A percentile compares a stretch with the other conserved stretches of the same genome.
phyloP scores from a whole-genome alignment of 1,140 invertebrate genomes.

The Drosophila chauvacae region DNA sequence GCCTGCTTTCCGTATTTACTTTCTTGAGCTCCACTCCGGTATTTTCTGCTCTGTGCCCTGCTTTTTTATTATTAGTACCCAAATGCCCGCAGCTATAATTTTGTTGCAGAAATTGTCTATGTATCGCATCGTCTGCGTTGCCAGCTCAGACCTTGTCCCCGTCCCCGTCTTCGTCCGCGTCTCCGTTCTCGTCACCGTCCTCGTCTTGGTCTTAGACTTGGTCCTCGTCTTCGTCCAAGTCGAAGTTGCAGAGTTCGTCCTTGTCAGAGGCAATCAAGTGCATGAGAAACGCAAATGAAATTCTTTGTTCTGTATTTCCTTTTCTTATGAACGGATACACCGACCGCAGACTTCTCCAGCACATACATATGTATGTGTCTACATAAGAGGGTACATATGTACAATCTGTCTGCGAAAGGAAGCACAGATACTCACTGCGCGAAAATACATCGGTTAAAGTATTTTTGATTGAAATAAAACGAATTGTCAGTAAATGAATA shows the following conservation, averaged over 20 bases:
- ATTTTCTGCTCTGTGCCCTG: constrained; percentile 23
- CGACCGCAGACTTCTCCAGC: constrained; percentile 44
- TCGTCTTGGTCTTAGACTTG: constrained; percentile 9
- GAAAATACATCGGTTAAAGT: background rate
- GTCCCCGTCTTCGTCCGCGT: background rate
- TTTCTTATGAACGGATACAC: constrained; percentile 67
- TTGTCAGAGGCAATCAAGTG: constrained; percentile 74
- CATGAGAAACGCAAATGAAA: constrained; percentile 77
- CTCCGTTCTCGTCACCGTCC: background rate
- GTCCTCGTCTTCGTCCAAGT: constrained; percentile 22
- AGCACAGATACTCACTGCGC: constrained; percentile 5
- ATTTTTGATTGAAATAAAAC: background rate
- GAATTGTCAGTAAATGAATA: background rate
- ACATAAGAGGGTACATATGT: constrained; percentile 16
- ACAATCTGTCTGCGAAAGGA: background rate
- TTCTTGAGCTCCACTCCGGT: constrained; percentile 43
- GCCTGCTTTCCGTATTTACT: constrained; percentile 37
- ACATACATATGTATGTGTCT: constrained; percentile 22
- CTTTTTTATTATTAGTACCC: constrained; percentile 68
- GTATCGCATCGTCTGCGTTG: constrained; percentile 59
- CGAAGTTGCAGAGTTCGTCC: constrained; percentile 36
- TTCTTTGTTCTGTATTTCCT: constrained; percentile 71
- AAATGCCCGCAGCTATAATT: constrained; percentile 78
- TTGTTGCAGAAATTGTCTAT: constrained; percentile 72
- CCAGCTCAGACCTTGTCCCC: constrained; percentile 5